Evolutionary conservation across 2,888 invertebrate species (phyloP), one percentile per base, ranked within the genome.

Genomic region (Dilophus febrilis): DNA sequence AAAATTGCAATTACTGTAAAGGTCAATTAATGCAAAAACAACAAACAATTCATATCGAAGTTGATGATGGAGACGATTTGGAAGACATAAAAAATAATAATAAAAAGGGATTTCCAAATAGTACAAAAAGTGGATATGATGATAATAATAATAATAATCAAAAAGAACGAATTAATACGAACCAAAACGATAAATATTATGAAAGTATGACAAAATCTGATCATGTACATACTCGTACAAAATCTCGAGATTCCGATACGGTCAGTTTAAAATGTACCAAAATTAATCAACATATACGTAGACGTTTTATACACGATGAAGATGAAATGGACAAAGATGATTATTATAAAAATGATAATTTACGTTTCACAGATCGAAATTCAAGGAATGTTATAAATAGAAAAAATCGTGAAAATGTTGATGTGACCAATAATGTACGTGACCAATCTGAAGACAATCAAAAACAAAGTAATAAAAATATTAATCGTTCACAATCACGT

Each of bases 231-330:
- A 46, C 40, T 14, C 36, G 43, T 26, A 45, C 48, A 26, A 43
- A 42, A 34, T 45, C 46, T 14, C 36, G 43, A 12, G 48, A 46
- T 19, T 45, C 45, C 3, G 48, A 48, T 36, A 42, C 42, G 5
- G 40, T 45, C n/a, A 48, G 45, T 34, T 43, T 42, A 17, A 45
- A 48, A 41, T 48, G 48, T 38, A 45, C 46, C 19, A 45, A 42
- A 32, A 43, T 44, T n/a, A 48, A 45, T 43, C 41, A 43, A 36
- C 43, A 42, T 39, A 46, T 46, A 26, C 42, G 45, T 26, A n/a
- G n/a, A n/a, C 16, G 38, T 17, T 32, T 32, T 8, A 6, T 39
- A 13, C 35, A 33, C 1, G 41, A 37, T n/a, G 32, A 28, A 29
- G 14, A 8, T 10, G 28, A 16, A 42, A 44, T 35, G 35, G 28